Evolutionary conservation across 2,888 invertebrate species (phyloP), one percentile per base, ranked within the genome.

Genomic region (Gymnocheta viridis): DNA sequence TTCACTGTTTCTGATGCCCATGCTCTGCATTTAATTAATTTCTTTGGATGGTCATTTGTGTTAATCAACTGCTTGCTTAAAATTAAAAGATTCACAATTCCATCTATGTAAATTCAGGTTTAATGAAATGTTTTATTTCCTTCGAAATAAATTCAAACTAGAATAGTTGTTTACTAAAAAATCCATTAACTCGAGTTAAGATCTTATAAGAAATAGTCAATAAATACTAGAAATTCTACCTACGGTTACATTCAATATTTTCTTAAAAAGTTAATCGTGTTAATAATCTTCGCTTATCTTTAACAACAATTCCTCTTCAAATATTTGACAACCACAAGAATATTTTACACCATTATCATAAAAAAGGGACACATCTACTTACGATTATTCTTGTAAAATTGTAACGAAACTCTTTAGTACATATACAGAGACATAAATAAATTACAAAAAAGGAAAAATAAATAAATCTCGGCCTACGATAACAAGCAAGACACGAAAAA

Each of bases 401-500:
- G 82, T 82, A 70, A 77, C 70, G n/a, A 62, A 58, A 17, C 51
- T 27, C 60, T 19, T 38, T 29, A 78, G n/a, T n/a, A n/a, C n/a
- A 29, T 41, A 60, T 7, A n/a, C n/a, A 38, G 24, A 27, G 3
- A 38, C 7, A 64, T 6, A 6, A 32, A n/a, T n/a, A 6, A 38
- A 24, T 19, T 14, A 22, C 27, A 35, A 51, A 74, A 81, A 44
- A 27, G 47, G 10, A 49, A 60, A 70, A 76, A 56, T n/a, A 58
- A 64, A 82, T 66, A 82, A 82, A 74, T 81, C 67, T 80, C 58
- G 35, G 78, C 69, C 64, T 58, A 58, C 62, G 82, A 76, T 82
- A 76, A 70, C 44, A 38, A 64, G 74, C 27, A 41, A 54, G 14
- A 12, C n/a, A n/a, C n/a, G 17, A 29, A 32, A 17, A 19, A 69